phyloP scores from a whole-genome alignment of 2,888 invertebrate species.

The Apotomis betuletana region DNA sequence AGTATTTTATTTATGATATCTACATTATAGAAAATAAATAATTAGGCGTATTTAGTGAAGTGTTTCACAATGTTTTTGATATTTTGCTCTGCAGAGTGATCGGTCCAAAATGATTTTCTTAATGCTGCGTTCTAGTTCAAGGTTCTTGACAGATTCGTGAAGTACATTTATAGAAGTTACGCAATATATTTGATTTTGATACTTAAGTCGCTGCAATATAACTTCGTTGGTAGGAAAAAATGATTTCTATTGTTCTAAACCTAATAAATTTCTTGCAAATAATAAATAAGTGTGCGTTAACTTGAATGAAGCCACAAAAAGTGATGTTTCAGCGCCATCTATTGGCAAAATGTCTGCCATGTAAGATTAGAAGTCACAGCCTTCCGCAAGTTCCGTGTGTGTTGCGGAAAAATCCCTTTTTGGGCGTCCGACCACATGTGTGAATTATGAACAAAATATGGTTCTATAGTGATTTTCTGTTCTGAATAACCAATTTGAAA shows the following conservation, averaged over 20 bases:
- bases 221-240: neutral
- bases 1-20: constrained; percentile 6
- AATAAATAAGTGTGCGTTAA: constrained; percentile 37
- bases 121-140: constrained; percentile 24
- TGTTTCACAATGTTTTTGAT: constrained; percentile 11
- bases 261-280: neutral
- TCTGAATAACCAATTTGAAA: constrained; percentile 63
- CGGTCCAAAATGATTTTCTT: constrained; percentile 27
- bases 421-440: constrained; percentile 88
- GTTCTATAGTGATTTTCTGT: constrained; percentile 75
- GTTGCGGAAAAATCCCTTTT: constrained; percentile 86
- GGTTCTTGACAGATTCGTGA: neutral
- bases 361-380: constrained; percentile 82
- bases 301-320: constrained; percentile 61
- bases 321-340: constrained; percentile 70
- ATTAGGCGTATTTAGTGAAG: neutral
- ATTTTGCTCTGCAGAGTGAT: constrained; percentile 5
- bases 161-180: neutral
- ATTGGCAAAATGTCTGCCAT: constrained; percentile 66
- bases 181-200: neutral
- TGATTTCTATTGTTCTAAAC: neutral
- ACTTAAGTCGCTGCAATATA: neutral
- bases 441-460: constrained; percentile 82
- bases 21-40: constrained; percentile 6
- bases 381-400: constrained; percentile 82